Evolutionary conservation across 2,113 vertebrate species (phyloP), one percentile per base, ranked within the genome.

Genomic region (Coptodon bakossiorum): DNA sequence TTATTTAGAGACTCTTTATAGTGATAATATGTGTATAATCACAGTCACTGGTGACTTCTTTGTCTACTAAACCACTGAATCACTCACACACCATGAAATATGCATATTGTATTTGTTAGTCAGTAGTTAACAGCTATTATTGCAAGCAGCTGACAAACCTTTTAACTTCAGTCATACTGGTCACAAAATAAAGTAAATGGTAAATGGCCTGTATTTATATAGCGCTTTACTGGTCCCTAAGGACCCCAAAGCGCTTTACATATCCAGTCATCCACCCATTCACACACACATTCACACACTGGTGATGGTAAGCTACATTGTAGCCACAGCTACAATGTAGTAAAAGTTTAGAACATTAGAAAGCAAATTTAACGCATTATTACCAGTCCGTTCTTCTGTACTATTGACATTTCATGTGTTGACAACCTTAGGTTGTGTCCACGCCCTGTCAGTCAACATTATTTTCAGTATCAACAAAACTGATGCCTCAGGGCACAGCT

Each of bases 81-180:
- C 1, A 12, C 17, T 17, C 17, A 63, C 4, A 63, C 2, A 66
- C 11, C 22, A 24, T 56, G 22, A 56, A 24, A 56, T 56, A 13
- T 56, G 1, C 6, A 38, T 66, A 66, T 38, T 66, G 31, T n/a
- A 38, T 36, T 66, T 0, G 0, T 38, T n/a, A 36, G 31, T 66
- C 31, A 12, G 61, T 38, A 38, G 34, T 38, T 66, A 66, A 12
- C 17, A 38, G 34, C 34, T n/a, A n/a, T 38, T 38, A 36, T 13
- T n/a, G 34, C 31, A 66, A 66, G 34, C 4, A 36, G 9, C 59
- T 63, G 59, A 66, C 53, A 66, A 66, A 38, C 19, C 17, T 22
- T 36, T 38, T 11, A 66, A n/a, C 61, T 12, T 36, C 6, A 38
- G 17, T 36, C 10, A 22, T 11, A n/a, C 61, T 13, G 61, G 4